These are phyloP conservation scores for Bombus fervidus DNA, from an alignment of 1,140 invertebrate genomes.

Conservation along the genomic window DNA sequence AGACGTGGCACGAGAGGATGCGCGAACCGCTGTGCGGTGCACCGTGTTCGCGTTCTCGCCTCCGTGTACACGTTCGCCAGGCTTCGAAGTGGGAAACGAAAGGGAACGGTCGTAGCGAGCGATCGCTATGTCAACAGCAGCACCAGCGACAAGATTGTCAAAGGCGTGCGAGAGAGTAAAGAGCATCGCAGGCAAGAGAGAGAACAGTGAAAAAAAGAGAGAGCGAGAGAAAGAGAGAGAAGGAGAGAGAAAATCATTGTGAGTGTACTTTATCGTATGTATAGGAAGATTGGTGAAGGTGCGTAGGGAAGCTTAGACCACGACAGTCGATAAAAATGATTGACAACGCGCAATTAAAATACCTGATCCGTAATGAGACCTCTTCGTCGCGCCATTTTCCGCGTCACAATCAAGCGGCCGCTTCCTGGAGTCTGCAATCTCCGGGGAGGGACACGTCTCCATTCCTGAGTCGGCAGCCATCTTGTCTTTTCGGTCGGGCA, in stretches of 20 bases:
- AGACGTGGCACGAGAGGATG: slow-evolving; percentile 68
- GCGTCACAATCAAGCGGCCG: slow-evolving; percentile 92
- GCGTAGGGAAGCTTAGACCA: neutral
- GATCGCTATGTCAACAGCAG: slow-evolving; percentile 58
- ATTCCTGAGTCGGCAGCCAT: slow-evolving; percentile 92
- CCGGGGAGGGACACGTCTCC: slow-evolving; percentile 91
- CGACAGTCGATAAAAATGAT: neutral
- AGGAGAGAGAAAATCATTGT: slow-evolving; percentile 34
- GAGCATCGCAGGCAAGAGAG: slow-evolving; percentile 6
- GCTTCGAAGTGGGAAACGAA: slow-evolving; percentile 63
- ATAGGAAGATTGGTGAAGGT: slow-evolving; percentile 18
- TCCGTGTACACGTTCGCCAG: slow-evolving; percentile 39
- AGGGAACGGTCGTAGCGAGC: slow-evolving; percentile 47
- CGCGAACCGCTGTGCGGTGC: slow-evolving; percentile 58
- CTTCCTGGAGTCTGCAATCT: slow-evolving; percentile 92
- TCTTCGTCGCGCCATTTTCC: slow-evolving; percentile 93
- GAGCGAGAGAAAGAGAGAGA: slow-evolving; percentile 8
- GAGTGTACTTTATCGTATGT: slow-evolving; percentile 20
- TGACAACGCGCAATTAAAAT: slow-evolving; percentile 73
- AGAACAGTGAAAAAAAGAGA: slow-evolving; percentile 22
- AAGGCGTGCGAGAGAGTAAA: slow-evolving; percentile 35
- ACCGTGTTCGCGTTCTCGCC: slow-evolving; percentile 54
- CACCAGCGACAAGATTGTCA: slow-evolving; percentile 55
- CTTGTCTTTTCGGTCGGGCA: slow-evolving; percentile 81
- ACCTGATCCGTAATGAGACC: slow-evolving; percentile 95